Percentiles rank a stretch among this genome's conserved stretches.
Evolutionary conservation across 1,140 invertebrate species (phyloP).

Genomic region (Drosophila biarmipes): DNA sequence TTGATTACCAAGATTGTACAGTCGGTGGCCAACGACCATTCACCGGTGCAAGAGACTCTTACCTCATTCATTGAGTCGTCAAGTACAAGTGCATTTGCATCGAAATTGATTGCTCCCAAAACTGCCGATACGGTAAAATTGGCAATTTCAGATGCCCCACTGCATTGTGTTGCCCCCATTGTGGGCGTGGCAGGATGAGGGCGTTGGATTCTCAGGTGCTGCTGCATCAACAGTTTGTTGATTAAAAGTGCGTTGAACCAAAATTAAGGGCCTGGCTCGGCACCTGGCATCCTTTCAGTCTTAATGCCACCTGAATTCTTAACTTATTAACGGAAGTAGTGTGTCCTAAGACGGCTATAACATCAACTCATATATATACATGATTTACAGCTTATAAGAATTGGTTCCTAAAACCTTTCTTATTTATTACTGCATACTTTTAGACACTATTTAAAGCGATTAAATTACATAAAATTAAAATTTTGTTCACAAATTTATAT

Average conservation of each 20-base stretch:
- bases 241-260: constrained; percentile 74
- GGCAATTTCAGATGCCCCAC: constrained; percentile 61
- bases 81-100: constrained; percentile 83
- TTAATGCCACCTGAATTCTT: constrained; percentile 29
- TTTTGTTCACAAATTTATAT: no score
- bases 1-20: not conserved
- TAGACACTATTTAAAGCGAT: no score
- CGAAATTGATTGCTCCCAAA: constrained; percentile 82
- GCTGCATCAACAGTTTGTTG: constrained; percentile 78
- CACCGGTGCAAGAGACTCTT: constrained; percentile 38
- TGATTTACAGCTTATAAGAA: no score
- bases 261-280: constrained; percentile 47
- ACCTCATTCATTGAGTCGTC: constrained; percentile 80
- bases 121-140: constrained; percentile 79
- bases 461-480: no score
- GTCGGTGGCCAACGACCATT: constrained; percentile 20
- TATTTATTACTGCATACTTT: no score
- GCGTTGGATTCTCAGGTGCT: constrained; percentile 11
- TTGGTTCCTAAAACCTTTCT: no score
- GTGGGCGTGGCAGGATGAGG: constrained; percentile 36
- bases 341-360: no score
- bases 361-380: no score
- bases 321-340: not conserved
- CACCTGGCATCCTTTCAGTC: constrained; percentile 26
- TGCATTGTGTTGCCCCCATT: constrained; percentile 33